Conservation (phyloP, 2,888 invertebrate genomes). For the Diploptera punctata region DNA sequence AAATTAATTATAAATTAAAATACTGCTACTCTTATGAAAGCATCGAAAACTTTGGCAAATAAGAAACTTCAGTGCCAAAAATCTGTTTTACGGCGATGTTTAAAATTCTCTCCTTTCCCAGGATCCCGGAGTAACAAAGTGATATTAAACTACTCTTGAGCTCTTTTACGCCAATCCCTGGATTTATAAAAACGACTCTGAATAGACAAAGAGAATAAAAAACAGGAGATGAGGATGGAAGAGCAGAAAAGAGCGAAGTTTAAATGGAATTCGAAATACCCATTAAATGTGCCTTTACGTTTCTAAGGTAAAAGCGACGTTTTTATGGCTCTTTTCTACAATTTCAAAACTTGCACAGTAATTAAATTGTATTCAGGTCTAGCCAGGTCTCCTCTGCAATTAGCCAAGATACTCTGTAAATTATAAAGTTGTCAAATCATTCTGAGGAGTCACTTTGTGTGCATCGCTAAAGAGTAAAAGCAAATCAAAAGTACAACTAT, state of each 20-base stretch:
- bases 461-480: too few species aligned
- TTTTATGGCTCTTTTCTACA: neutral
- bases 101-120: neutral
- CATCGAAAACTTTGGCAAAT: too few species aligned
- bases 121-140: neutral
- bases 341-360: neutral
- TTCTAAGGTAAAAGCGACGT: neutral
- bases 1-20: too few species aligned
- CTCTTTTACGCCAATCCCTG: neutral
- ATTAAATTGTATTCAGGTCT: neutral
- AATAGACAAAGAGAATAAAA: neutral
- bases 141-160: neutral
- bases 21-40: too few species aligned
- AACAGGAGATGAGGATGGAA: too few species aligned
- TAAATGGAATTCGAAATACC: constrained; percentile 14
- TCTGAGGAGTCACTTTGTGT: too few species aligned
- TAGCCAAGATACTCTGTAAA: too few species aligned
- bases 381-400: too few species aligned
- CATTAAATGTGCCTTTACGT: neutral
- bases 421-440: too few species aligned
- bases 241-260: neutral
- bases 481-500: too few species aligned
- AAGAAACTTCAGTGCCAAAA: too few species aligned
- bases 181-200: neutral
- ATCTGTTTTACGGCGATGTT: too few species aligned